These are phyloP conservation scores for Subacronicta megacephala DNA, from an alignment of 2,888 invertebrate genomes.

Conservation along the genomic window DNA sequence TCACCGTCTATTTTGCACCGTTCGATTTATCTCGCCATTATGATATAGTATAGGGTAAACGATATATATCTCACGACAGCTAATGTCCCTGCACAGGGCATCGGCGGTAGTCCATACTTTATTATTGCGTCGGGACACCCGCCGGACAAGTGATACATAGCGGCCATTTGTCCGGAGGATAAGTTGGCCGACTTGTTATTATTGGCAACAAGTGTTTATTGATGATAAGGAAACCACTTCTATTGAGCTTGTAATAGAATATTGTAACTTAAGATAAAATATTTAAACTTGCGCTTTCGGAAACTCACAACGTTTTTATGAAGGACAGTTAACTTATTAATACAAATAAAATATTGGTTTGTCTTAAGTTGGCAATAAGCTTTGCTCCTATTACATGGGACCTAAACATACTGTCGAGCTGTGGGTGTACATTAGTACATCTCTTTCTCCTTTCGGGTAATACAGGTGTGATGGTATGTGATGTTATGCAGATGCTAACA, in stretches of 20 bases:
- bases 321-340: too few relatives aligned
- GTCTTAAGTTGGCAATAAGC: too few relatives aligned
- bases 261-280: too few relatives aligned
- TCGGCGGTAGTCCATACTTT: slow-evolving; percentile 24
- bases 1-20: neutral
- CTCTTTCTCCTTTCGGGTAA: too few relatives aligned
- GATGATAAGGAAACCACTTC: neutral
- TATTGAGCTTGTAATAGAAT: neutral
- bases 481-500: too few relatives aligned
- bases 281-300: too few relatives aligned
- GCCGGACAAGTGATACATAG: slow-evolving; percentile 28
- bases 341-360: too few relatives aligned
- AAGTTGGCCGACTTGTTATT: slow-evolving; percentile 27
- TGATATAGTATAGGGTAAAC: slow-evolving; percentile 49
- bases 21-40: slow-evolving; percentile 42
- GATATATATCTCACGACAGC: slow-evolving; percentile 23
- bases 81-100: slow-evolving; percentile 12
- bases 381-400: too few relatives aligned
- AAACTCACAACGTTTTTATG: too few relatives aligned
- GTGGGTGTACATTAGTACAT: too few relatives aligned
- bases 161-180: slow-evolving; percentile 19
- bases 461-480: too few relatives aligned
- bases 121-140: slow-evolving; percentile 20
- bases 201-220: slow-evolving; percentile 29
- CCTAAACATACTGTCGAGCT: too few relatives aligned